A percentile compares a stretch with the other conserved stretches of the same genome.
These are phyloP conservation scores for Drosophila oshimai DNA, from an alignment of 1,140 invertebrate species.

Conservation along the genomic window DNA sequence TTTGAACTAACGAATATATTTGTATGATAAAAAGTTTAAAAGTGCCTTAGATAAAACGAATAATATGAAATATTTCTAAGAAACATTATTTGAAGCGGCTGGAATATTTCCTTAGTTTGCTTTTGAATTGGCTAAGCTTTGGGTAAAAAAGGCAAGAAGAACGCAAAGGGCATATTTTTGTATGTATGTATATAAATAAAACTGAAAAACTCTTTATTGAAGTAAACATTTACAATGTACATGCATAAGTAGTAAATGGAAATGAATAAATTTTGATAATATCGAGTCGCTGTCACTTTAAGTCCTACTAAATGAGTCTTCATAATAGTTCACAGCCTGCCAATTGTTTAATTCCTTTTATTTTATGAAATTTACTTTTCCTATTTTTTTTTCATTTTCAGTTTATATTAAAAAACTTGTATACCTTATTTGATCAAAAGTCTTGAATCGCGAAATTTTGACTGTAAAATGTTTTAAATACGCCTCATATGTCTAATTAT, in stretches of 20 bases:
- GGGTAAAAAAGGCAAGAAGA: background rate
- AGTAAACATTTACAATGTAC: conserved; percentile 20
- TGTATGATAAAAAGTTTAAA: conserved; percentile 69
- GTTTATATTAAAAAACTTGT: background rate
- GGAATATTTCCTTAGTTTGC: conserved; percentile 8
- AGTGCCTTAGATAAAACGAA: conserved; percentile 69
- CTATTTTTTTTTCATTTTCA: background rate
- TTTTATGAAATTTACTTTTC: background rate
- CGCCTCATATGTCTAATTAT: conserved; percentile 10
- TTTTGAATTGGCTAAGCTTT: conserved; percentile 20
- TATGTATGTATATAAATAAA: conserved; percentile 59
- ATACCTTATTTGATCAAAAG: conserved; percentile 9
- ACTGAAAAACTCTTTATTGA: conserved; percentile 15
- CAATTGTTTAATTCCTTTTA: conserved; percentile 53
- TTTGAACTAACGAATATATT: conserved; percentile 25
- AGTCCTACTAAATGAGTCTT: conserved; percentile 67
- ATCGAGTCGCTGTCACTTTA: conserved; percentile 49
- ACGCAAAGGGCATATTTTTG: conserved; percentile 51
- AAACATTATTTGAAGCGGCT: conserved; percentile 6
- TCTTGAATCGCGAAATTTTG: conserved; percentile 15
- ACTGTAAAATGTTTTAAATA: conserved; percentile 12
- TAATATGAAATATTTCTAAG: conserved; percentile 33
- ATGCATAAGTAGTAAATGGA: conserved; percentile 23
- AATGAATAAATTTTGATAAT: conserved; percentile 4
- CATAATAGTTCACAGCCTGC: conserved; percentile 66